A percentile compares a stretch with the other conserved stretches of the same genome.
phyloP scores from a whole-genome alignment of 2,797 vertebrate genomes.

The Propithecus perrieri region DNA sequence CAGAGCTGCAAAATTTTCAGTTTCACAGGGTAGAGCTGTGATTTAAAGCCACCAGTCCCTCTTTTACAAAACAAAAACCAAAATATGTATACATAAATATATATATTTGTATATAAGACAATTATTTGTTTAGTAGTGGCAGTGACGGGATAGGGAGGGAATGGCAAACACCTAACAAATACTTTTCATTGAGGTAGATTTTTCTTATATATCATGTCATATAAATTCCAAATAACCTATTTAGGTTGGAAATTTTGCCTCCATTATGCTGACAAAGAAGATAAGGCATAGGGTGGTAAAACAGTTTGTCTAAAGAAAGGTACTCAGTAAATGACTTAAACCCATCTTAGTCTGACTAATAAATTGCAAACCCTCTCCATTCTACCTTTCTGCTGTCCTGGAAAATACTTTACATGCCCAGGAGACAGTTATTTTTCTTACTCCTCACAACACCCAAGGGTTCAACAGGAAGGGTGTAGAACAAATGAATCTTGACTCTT shows the following conservation, averaged over 20 bases:
- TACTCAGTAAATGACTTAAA: background rate
- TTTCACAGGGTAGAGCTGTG: background rate
- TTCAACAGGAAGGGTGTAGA: background rate
- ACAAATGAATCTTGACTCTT: background rate
- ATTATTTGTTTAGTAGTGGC: background rate
- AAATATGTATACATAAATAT: background rate
- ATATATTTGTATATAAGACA: background rate
- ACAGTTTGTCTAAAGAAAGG: background rate
- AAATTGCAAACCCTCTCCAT: background rate
- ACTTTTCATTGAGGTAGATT: background rate
- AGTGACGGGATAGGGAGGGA: background rate
- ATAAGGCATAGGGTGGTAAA: background rate
- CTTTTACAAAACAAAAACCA: background rate
- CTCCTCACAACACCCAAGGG: background rate
- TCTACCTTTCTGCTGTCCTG: background rate
- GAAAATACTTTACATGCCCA: background rate
- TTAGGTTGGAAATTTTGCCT: conserved; percentile 10
- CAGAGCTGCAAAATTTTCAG: background rate
- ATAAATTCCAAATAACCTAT: background rate
- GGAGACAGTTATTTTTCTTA: background rate
- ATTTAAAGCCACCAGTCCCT: background rate
- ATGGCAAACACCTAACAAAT: background rate
- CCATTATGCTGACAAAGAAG: background rate
- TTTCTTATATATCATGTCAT: background rate
- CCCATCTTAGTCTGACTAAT: background rate